A percentile compares a stretch with the other conserved stretches of the same genome.
Conservation (phyloP, 1,140 invertebrate genomes). For the Plutomurus gul region DNA sequence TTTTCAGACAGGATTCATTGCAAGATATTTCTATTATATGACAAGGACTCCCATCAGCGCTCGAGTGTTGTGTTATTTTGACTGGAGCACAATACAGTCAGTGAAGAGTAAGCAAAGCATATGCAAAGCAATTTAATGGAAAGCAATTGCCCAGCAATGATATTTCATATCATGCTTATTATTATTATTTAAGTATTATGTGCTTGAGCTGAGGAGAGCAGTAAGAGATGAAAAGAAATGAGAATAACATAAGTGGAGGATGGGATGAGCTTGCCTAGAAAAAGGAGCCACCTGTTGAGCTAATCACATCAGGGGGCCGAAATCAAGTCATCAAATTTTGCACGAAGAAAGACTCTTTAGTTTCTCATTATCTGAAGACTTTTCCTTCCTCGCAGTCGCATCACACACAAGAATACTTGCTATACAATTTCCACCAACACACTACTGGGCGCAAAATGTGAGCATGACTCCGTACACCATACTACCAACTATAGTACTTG, state of each 20-base stretch:
- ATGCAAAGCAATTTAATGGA: slow-evolving; percentile 23
- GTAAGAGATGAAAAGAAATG: slow-evolving; percentile 29
- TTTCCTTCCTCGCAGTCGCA: slow-evolving; percentile 21
- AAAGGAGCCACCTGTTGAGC: slow-evolving; percentile 50
- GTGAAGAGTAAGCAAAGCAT: slow-evolving; percentile 8
- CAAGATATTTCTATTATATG: slow-evolving; percentile 12
- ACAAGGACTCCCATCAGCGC: background rate
- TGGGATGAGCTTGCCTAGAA: slow-evolving; percentile 3
- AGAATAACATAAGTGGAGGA: slow-evolving; percentile 25
- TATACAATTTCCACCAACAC: too few relatives aligned
- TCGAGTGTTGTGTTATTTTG: slow-evolving; percentile 8
- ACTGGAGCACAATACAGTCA: slow-evolving; percentile 14
- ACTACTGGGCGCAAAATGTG: too few relatives aligned
- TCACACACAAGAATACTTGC: too few relatives aligned
- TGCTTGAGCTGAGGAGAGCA: background rate
- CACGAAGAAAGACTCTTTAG: slow-evolving; percentile 41
- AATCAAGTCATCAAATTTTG: slow-evolving; percentile 53
- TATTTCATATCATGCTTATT: slow-evolving; percentile 30
- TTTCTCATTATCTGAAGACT: slow-evolving; percentile 33
- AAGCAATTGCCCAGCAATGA: slow-evolving; percentile 34
- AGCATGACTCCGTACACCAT: too few relatives aligned
- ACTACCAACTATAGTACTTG: too few relatives aligned
- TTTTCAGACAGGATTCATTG: slow-evolving; percentile 22
- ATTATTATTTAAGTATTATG: slow-evolving; percentile 31
- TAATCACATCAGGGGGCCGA: slow-evolving; percentile 44